A percentile compares a stretch with the other conserved stretches of the same genome.
Conservation (phyloP, 1,140 invertebrate species). For the Drosophila auraria region DNA sequence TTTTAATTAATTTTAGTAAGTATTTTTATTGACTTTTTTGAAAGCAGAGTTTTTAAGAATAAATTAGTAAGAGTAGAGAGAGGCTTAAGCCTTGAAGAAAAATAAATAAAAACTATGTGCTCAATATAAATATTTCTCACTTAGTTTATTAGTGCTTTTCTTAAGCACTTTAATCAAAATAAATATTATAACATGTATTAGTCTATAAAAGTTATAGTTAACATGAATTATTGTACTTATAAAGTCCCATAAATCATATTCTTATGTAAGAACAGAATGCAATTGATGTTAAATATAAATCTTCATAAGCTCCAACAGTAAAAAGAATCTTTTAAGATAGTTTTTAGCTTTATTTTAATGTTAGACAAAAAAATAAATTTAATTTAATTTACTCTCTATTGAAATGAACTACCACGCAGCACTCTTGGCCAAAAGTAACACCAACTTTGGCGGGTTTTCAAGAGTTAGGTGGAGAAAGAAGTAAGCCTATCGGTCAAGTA, state of each 20-base stretch:
- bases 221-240: too few relatives aligned
- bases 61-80: too few relatives aligned
- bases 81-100: neutral
- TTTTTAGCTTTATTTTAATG: neutral
- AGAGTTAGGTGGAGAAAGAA: neutral
- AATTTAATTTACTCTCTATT: too few relatives aligned
- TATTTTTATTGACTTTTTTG: neutral
- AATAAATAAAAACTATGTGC: neutral
- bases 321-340: neutral
- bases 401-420: neutral
- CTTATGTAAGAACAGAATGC: too few relatives aligned
- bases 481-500: conserved; percentile 69
- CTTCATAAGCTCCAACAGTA: neutral
- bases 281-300: neutral
- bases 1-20: neutral
- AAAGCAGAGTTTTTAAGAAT: neutral
- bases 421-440: neutral
- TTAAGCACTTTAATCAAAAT: neutral
- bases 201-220: too few relatives aligned
- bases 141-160: neutral
- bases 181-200: neutral
- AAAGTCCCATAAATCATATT: neutral
- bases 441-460: neutral
- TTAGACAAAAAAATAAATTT: neutral
- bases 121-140: accelerated